Percentiles rank a stretch among this genome's conserved stretches.
Evolutionary conservation across 2,888 invertebrate genomes (phyloP).

Genomic region (Caenorhabditis becei): DNA sequence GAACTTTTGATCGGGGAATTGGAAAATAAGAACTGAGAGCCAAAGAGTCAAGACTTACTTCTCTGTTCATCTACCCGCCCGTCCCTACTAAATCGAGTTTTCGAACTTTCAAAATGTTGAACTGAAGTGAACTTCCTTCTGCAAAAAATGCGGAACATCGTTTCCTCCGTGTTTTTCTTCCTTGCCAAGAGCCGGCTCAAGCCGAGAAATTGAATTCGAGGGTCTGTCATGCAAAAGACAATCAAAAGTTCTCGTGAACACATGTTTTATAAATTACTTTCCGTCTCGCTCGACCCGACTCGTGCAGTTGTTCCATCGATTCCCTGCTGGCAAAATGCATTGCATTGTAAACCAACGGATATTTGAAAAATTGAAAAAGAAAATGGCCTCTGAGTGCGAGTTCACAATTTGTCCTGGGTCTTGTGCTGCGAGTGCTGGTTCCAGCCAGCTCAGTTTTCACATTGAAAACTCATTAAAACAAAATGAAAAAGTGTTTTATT

Average conservation of each 20-base stretch:
- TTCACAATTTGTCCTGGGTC: slow-evolving; percentile 13
- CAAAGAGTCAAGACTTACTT: too few relatives aligned
- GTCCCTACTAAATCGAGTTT: too few relatives aligned
- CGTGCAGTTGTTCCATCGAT: slow-evolving; percentile 53
- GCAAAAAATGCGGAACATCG: background rate
- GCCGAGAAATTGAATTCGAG: slow-evolving; percentile 34
- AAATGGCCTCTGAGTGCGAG: slow-evolving; percentile 6
- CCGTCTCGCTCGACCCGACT: slow-evolving; percentile 29
- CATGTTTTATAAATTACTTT: slow-evolving; percentile 57
- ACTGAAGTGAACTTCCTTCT: background rate
- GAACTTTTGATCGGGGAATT: background rate
- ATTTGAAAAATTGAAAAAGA: slow-evolving; percentile 25
- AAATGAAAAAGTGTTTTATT: slow-evolving; percentile 38
- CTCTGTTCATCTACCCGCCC: too few relatives aligned
- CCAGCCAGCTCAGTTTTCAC: slow-evolving; percentile 16
- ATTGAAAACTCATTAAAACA: slow-evolving; percentile 23
- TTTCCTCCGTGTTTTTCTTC: slow-evolving; percentile 10
- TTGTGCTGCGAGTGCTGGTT: background rate
- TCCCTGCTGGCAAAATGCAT: slow-evolving; percentile 29
- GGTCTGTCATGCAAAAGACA: slow-evolving; percentile 42
- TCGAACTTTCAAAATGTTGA: background rate
- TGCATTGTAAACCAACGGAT: slow-evolving; percentile 34
- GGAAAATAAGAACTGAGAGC: too few relatives aligned
- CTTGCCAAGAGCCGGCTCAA: background rate
- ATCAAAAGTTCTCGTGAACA: slow-evolving; percentile 57